Base-by-base conservation (phyloP, 2,113 vertebrate genomes). In the Anoura caudifer region DNA sequence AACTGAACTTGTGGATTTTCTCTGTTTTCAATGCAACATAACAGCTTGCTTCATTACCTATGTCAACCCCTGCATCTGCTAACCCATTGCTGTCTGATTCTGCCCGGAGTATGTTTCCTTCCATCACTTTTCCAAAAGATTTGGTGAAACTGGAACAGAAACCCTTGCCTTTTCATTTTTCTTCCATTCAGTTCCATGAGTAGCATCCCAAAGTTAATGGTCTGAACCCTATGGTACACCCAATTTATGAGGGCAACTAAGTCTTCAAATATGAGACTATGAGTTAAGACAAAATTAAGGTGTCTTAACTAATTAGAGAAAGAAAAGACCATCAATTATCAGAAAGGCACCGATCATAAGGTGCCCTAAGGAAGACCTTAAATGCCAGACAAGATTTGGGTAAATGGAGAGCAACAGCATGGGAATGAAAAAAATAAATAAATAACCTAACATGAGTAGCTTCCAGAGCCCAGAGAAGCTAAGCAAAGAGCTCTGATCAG, bases 11-110 rank as follows among this genome's bases (percentile, higher is more conserved):
- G n/a, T 77, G 11, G 52, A 69, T 90, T 90, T 92, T 87, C 12
- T 43, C 92, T 94, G 61, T 31, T n/a, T 94, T 96, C 69, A 91
- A 63, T 20, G 69, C 59, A 86, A 59, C 26, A 14, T 73, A 95
- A 82, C 54, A 73, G 59, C 41, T 94, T 92, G 14, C 85, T 94
- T 88, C 73, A 86, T 82, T 85, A 95, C 54, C 41, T 70, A 41
- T 22, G 77, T 45, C 63, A 87, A 52, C 24, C 54, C 31, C 31
- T 43, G 43, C 6, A 43, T 76, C 52, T 87, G 80, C n/a, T 84
- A 87, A 80, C 45, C 33, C 67, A 41, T 0, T 67, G 38, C 33
- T 91, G 28, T 47, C 47, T 87, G 83, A 81, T 72, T 63, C 65
- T 56, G 28, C 73, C 45, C 17, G 47, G 72, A 41, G 5, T 77